Conservation (phyloP, 64 coral and sea anemone species). For the Dendrophyllia cribrosa region DNA sequence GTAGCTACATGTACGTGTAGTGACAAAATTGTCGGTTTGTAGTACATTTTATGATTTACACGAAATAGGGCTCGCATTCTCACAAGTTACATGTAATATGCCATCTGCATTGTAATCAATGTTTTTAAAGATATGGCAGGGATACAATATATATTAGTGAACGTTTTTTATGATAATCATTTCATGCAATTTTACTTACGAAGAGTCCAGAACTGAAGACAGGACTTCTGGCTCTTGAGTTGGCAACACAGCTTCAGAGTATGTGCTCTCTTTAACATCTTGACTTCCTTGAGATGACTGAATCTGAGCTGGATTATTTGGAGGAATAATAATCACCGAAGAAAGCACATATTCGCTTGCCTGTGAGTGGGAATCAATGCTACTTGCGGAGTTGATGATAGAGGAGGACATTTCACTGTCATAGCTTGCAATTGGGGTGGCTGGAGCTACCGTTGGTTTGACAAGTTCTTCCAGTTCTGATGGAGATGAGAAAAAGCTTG, state of each 20-base stretch:
- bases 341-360: not conserved
- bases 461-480: conserved; percentile 68
- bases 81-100: too few species aligned
- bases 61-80: too few species aligned
- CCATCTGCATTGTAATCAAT: too few species aligned
- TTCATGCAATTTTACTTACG: conserved; percentile 1
- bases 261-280: not conserved
- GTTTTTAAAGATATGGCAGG: too few species aligned
- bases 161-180: not conserved
- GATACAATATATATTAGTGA: too few species aligned
- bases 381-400: conserved; percentile 31
- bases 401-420: conserved; percentile 49
- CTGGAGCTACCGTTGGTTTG: conserved; percentile 78
- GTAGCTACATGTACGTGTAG: too few species aligned
- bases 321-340: conserved; percentile 36
- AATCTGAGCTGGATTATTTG: conserved; percentile 13
- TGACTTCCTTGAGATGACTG: not conserved
- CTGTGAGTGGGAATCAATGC: not conserved
- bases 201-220: not conserved
- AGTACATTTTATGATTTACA: too few species aligned
- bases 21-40: too few species aligned
- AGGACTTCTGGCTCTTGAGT: conserved; percentile 13
- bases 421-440: conserved; percentile 60
- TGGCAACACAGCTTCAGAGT: not conserved
- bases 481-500: not conserved